These are phyloP conservation scores for Hybognathus amarus DNA, from an alignment of 2,797 vertebrate species.

Conservation along the genomic window DNA sequence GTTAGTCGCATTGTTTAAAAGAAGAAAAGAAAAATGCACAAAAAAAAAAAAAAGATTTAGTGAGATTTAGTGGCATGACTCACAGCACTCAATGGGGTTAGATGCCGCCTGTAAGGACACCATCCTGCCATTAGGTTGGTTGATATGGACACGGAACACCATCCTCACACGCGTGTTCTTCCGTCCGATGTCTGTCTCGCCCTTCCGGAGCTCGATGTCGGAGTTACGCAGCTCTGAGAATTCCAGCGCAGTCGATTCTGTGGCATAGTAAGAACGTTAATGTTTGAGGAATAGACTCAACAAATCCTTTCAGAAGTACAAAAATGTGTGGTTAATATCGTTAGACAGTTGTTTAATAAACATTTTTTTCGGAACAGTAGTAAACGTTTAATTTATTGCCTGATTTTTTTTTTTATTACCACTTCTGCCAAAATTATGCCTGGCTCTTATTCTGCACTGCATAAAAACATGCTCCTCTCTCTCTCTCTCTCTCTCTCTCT, in stretches of 20 bases:
- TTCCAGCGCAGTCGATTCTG: slow-evolving; percentile 97
- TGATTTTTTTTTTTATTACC: not conserved
- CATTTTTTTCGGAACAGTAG: slow-evolving; percentile 43
- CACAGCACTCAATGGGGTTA: slow-evolving; percentile 97
- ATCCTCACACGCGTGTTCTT: slow-evolving; percentile 96
- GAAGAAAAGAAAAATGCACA: not conserved
- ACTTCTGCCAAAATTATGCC: slow-evolving; percentile 33
- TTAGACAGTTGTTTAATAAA: slow-evolving; percentile 49
- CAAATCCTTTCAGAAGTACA: slow-evolving; percentile 20
- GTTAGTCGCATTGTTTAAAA: not conserved
- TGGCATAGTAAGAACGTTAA: not conserved
- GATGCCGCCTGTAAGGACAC: slow-evolving; percentile 91
- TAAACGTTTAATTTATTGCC: slow-evolving; percentile 24
- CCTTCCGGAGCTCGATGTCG: slow-evolving; percentile 95
- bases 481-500: not conserved
- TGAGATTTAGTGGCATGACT: slow-evolving; percentile 72
- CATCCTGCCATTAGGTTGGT: slow-evolving; percentile 85
- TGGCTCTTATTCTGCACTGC: slow-evolving; percentile 39
- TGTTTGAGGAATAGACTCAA: slow-evolving; percentile 20
- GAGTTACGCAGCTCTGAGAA: slow-evolving; percentile 96
- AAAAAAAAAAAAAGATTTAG: not conserved
- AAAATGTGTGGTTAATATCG: not conserved
- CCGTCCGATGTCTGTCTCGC: slow-evolving; percentile 95
- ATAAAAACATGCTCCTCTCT: slow-evolving; percentile 52
- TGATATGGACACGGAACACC: slow-evolving; percentile 94